Base-by-base conservation (phyloP, 2,888 invertebrate species). In the Clivina fossor region DNA sequence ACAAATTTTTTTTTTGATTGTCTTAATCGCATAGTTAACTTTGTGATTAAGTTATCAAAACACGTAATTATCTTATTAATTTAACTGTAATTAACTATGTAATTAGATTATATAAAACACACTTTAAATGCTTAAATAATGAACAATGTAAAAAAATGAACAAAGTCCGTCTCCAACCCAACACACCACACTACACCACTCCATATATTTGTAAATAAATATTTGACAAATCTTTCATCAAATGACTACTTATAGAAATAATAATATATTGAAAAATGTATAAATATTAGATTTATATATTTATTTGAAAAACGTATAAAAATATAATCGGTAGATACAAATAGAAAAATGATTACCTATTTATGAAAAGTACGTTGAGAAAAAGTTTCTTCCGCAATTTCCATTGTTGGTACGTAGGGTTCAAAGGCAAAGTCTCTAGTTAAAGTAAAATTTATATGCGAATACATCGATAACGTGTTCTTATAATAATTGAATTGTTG, bases 381-480 rank as follows among this genome's bases (percentile, higher is more conserved):
- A 5, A 50, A 15, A 50, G 20, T 30, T 30, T 50, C 50, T 1
- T 18, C 66, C 51, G 69, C 68, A 28, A 71, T 58, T 61, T 74
- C 74, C 68, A 71, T 67, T 56, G 70, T 68, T 20, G 69, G 67
- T 62, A 69, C 67, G 61, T 71, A 73, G 47, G 69, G 70, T 65
- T 73, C 73, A 60, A 73, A 73, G 51, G 71, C 69, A 59, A 74
- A 74, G 53, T 66, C 70, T 8, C 69, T 62, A 59, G 65, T 68
- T 30, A 66, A 57, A 54, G 65, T 67, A 60, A 72, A 73, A 62
- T 64, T 69, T 51, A 74, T 61, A 59, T 64, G 64, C 15, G 64
- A 59, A 49, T 61, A 61, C 26, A 66, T 56, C 46, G 59, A 58
- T 56, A 67, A 65, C 32, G 66, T 64, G 44, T 66, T 61, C 20